Evolutionary conservation across 92 coral and sea anemone genomes (phyloP).

Genomic region (Pocillopora grandis): DNA sequence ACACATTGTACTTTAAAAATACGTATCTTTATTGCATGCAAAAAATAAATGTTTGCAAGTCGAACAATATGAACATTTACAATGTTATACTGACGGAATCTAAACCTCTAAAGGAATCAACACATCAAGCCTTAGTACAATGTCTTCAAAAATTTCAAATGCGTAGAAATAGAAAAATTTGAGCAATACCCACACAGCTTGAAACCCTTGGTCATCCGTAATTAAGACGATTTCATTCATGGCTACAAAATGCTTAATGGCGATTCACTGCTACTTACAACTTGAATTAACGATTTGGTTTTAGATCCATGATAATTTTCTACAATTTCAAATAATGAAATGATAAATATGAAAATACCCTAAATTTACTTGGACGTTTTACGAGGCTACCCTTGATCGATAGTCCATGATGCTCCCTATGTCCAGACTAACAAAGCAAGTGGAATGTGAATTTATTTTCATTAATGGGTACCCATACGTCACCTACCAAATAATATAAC

Average conservation of each 20-base stretch:
- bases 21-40: constrained; percentile 27
- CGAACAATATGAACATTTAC: constrained; percentile 4
- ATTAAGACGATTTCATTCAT: not conserved
- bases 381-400: not conserved
- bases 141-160: not conserved
- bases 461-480: not conserved
- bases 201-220: not conserved
- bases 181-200: not conserved
- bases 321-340: not conserved
- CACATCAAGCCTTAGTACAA: not conserved
- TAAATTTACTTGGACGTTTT: not conserved
- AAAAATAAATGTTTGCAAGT: constrained; percentile 32
- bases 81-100: not conserved
- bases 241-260: not conserved
- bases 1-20: constrained; percentile 5
- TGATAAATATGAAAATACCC: constrained; percentile 36
- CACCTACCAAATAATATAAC: not conserved
- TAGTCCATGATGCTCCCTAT: not conserved
- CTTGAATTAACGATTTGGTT: not conserved
- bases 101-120: not conserved
- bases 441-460: not conserved
- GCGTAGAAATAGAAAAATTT: not conserved
- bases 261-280: not conserved
- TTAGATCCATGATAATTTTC: not conserved
- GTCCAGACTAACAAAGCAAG: not conserved